Evolutionary conservation across 2,888 invertebrate species (phyloP).

Genomic region (Napeogenes inachia): DNA sequence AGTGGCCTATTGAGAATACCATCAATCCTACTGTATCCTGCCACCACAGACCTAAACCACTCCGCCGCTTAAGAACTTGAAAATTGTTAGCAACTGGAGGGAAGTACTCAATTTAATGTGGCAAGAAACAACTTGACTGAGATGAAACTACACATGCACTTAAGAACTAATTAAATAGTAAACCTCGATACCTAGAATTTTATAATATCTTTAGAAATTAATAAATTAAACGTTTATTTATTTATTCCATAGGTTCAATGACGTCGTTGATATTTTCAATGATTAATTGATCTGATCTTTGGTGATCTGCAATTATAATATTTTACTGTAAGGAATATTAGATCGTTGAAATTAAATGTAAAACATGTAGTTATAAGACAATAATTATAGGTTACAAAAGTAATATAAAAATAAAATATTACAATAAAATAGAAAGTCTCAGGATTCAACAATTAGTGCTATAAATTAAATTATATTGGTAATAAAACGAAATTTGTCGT

Average conservation of each 20-base stretch:
- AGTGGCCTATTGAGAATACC: constrained; percentile 9
- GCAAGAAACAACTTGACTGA: constrained; percentile 15
- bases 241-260: no score
- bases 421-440: no score
- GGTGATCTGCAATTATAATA: no score
- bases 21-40: constrained; percentile 24
- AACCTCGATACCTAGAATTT: not conserved
- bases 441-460: constrained; percentile 18
- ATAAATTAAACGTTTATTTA: no score
- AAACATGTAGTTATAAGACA: no score
- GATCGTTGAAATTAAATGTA: no score
- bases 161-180: constrained; percentile 11
- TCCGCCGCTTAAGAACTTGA: constrained; percentile 21
- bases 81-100: constrained; percentile 20
- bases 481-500: constrained; percentile 22
- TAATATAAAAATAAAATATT: no score
- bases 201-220: no score
- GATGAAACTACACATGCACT: not conserved
- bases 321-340: no score
- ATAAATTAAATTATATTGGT: constrained; percentile 12
- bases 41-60: constrained; percentile 16
- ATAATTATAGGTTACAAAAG: no score
- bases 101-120: constrained; percentile 13
- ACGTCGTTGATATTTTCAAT: no score
- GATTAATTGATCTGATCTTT: no score